These are phyloP conservation scores for Bombus affinis DNA, from an alignment of 1,140 invertebrate species.

Conservation along the genomic window DNA sequence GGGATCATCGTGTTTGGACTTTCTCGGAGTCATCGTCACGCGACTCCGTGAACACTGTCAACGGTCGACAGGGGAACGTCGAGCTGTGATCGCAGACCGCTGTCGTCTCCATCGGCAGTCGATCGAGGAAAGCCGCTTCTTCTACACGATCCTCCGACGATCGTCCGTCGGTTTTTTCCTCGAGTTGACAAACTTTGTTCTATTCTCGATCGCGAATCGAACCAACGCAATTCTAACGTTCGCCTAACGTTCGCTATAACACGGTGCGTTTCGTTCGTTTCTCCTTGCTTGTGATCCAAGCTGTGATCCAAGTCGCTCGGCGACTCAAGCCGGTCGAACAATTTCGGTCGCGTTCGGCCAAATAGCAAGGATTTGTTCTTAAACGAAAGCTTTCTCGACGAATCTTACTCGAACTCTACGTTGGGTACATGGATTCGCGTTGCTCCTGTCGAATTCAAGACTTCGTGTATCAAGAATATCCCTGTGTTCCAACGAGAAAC, in stretches of 20 bases:
- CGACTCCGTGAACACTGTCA: constrained; percentile 49
- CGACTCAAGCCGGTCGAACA: too few relatives aligned
- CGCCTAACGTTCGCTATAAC: too few relatives aligned
- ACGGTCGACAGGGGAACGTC: constrained; percentile 44
- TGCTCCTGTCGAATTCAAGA: not conserved
- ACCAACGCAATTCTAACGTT: too few relatives aligned
- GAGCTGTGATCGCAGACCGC: constrained; percentile 19
- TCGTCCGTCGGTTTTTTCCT: not conserved
- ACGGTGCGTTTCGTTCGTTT: too few relatives aligned
- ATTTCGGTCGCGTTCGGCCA: too few relatives aligned
- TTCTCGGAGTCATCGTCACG: constrained; percentile 57
- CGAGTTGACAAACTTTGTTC: too few relatives aligned
- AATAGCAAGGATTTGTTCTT: too few relatives aligned
- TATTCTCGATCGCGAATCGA: too few relatives aligned
- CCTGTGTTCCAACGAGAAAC: not conserved
- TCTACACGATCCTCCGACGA: too few relatives aligned
- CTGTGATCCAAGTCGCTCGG: too few relatives aligned
- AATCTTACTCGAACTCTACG: not conserved
- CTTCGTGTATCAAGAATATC: not conserved
- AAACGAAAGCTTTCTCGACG: too few relatives aligned
- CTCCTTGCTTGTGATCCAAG: accelerated
- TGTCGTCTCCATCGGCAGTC: constrained; percentile 22
- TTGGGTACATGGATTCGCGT: constrained; percentile 31
- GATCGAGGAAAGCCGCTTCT: constrained; percentile 3
- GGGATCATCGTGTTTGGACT: constrained; percentile 49